Percentiles rank a stretch among this genome's conserved stretches.
These are phyloP conservation scores for Panonychus citri DNA, from an alignment of 1,140 invertebrate genomes.

Conservation along the genomic window DNA sequence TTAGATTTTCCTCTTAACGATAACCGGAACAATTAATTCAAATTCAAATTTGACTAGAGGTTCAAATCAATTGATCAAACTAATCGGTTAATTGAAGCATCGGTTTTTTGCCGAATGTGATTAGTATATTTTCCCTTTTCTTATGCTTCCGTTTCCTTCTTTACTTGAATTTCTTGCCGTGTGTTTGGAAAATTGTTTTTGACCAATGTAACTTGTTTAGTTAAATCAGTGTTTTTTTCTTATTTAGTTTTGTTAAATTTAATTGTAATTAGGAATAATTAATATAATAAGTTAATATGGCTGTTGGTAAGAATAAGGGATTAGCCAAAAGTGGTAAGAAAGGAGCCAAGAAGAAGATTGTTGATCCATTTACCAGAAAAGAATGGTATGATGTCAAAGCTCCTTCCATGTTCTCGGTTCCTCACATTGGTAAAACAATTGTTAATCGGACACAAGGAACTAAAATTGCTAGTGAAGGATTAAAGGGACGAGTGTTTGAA, in stretches of 20 bases:
- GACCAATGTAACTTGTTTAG: too few relatives aligned
- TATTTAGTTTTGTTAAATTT: not conserved
- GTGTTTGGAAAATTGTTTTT: too few relatives aligned
- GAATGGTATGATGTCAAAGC: slow-evolving; percentile 99
- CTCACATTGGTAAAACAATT: slow-evolving; percentile 91
- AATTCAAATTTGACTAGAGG: too few relatives aligned
- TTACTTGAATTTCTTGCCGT: too few relatives aligned
- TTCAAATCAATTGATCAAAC: too few relatives aligned
- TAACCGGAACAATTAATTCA: too few relatives aligned
- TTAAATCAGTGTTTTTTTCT: too few relatives aligned
- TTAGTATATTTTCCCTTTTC: too few relatives aligned
- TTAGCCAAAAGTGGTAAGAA: slow-evolving; percentile 96
- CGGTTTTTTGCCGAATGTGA: too few relatives aligned
- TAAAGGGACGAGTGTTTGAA: slow-evolving; percentile 93
- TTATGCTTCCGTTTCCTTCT: too few relatives aligned
- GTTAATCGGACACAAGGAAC: slow-evolving; percentile 91
- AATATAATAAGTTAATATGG: slow-evolving; percentile 39
- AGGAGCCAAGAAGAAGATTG: slow-evolving; percentile 97
- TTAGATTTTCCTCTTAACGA: too few relatives aligned
- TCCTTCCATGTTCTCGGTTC: slow-evolving; percentile 83
- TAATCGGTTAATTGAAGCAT: too few relatives aligned
- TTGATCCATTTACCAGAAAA: slow-evolving; percentile 97
- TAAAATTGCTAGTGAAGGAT: slow-evolving; percentile 85
- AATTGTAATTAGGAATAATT: not conserved
- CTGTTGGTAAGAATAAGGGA: slow-evolving; percentile 98